Evolutionary conservation across 2,888 invertebrate genomes (phyloP).

Genomic region (Therioaphis trifolii): DNA sequence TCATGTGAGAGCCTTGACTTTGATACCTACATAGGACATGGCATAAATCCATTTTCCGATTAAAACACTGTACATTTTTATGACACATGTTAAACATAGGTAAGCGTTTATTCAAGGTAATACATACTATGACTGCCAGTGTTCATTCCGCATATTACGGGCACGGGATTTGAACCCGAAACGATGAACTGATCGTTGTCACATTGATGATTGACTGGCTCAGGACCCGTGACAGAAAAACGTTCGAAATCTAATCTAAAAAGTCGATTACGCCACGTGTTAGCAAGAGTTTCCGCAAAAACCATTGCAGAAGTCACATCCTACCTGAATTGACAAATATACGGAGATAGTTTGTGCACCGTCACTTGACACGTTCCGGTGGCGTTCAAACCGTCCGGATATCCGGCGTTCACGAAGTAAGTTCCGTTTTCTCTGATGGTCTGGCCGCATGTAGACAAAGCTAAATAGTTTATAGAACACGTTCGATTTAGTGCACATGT

Average conservation of each 20-base stretch:
- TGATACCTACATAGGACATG: no score
- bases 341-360: conserved; percentile 79
- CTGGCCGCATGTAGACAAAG: conserved; percentile 83
- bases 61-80: no score
- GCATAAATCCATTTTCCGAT: no score
- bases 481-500: no score
- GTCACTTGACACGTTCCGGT: conserved; percentile 88
- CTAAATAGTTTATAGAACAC: conserved; percentile 72
- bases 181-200: conserved; percentile 87
- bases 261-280: conserved; percentile 58
- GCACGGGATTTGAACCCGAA: conserved; percentile 83
- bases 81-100: no score
- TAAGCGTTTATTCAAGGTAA: not conserved
- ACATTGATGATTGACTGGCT: conserved; percentile 81
- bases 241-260: conserved; percentile 82
- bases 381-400: conserved; percentile 81
- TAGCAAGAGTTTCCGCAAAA: no score
- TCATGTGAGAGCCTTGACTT: no score
- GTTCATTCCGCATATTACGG: conserved; percentile 84
- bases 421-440: conserved; percentile 84
- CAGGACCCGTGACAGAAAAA: conserved; percentile 82
- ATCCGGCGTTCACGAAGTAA: conserved; percentile 86
- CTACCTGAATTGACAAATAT: conserved; percentile 86
- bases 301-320: not conserved
- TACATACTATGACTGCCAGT: conserved; percentile 83